Evolutionary conservation across 2,113 vertebrate species (phyloP).

Genomic region (Lipotes vexillifer): DNA sequence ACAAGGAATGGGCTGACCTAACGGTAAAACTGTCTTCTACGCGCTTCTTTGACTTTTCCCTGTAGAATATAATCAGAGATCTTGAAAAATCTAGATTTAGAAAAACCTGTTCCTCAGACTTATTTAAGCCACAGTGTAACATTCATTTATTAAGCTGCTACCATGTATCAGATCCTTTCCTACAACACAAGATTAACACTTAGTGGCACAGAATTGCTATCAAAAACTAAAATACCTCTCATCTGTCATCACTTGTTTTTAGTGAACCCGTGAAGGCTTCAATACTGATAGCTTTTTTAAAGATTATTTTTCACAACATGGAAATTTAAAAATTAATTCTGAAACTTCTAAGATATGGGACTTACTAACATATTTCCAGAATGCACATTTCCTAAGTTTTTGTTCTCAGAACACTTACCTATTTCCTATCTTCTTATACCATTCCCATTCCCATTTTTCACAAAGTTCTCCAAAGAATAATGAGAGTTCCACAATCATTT

Average conservation of each 20-base stretch:
- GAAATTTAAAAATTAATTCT: constrained; percentile 2
- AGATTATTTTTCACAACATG: background rate
- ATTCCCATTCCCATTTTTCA: background rate
- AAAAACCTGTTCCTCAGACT: background rate
- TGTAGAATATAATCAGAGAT: background rate
- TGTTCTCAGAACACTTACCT: background rate
- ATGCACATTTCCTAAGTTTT: background rate
- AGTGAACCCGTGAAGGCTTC: background rate
- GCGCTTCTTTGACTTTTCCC: background rate
- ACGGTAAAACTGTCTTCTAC: background rate
- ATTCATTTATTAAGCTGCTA: background rate
- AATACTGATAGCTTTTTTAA: background rate
- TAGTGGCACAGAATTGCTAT: background rate
- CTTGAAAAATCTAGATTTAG: background rate
- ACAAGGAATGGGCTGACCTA: background rate
- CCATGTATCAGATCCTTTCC: background rate
- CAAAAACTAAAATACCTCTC: background rate
- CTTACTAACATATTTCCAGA: background rate
- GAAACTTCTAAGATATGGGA: background rate
- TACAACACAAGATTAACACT: background rate
- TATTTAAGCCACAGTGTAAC: background rate
- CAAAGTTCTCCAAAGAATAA: background rate
- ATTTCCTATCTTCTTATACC: background rate
- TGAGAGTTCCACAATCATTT: background rate
- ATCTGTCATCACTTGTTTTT: background rate